A percentile compares a stretch with the other conserved stretches of the same genome.
phyloP scores from a whole-genome alignment of 2,888 invertebrate genomes.

The Lasioglossum pauxillum region DNA sequence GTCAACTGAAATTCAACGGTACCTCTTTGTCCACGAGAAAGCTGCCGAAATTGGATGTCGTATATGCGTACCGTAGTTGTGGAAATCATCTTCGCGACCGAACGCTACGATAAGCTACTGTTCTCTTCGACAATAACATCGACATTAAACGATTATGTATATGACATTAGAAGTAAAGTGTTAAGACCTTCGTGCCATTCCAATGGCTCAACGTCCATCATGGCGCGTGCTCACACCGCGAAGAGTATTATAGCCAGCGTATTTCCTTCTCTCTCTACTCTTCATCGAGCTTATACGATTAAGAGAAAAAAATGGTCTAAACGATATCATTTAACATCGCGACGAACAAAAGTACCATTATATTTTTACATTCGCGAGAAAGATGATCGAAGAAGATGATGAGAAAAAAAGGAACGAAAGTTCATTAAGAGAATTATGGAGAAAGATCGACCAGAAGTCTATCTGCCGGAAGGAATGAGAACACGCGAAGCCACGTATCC shows the following conservation, averaged over 20 bases:
- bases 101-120: neutral
- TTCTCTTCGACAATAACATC: slow-evolving; percentile 37
- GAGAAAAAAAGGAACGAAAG: slow-evolving; percentile 14
- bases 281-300: slow-evolving; percentile 60
- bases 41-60: neutral
- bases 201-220: neutral
- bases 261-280: slow-evolving; percentile 37
- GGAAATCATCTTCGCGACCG: neutral
- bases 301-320: slow-evolving; percentile 37
- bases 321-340: slow-evolving; percentile 25
- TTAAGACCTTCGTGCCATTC: neutral
- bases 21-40: neutral
- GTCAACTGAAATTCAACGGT: neutral
- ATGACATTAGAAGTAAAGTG: neutral
- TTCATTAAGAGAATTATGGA: slow-evolving; percentile 33
- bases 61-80: neutral
- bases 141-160: slow-evolving; percentile 1
- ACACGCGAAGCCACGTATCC: neutral
- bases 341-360: slow-evolving; percentile 32
- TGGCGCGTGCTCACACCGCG: neutral
- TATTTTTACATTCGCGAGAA: slow-evolving; percentile 58
- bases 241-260: neutral
- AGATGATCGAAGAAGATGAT: slow-evolving; percentile 24
- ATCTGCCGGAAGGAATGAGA: slow-evolving; percentile 29
- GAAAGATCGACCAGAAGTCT: slow-evolving; percentile 56